phyloP scores from a whole-genome alignment of 2,797 vertebrate species.

The Smutsia temminckii region DNA sequence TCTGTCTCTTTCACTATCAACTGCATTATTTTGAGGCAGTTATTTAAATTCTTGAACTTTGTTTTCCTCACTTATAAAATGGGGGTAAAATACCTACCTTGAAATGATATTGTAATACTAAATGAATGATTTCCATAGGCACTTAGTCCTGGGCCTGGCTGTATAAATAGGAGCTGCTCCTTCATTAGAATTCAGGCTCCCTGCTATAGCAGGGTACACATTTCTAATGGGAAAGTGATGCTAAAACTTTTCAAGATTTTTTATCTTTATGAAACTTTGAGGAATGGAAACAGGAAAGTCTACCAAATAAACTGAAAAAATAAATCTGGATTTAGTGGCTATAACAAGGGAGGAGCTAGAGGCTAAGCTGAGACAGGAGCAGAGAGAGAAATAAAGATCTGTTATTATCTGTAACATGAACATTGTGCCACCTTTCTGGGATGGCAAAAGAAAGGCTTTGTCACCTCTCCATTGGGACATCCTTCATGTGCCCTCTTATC shows the following conservation, averaged over 20 bases:
- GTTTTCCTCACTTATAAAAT: background rate
- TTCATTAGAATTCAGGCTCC: background rate
- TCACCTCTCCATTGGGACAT: background rate
- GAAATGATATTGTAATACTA: background rate
- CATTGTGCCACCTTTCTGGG: background rate
- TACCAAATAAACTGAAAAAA: background rate
- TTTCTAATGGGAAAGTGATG: background rate
- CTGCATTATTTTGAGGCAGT: background rate
- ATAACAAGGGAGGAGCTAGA: background rate
- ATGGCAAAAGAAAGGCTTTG: background rate
- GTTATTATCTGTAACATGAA: background rate
- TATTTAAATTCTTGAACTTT: background rate
- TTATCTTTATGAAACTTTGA: background rate
- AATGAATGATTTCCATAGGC: background rate
- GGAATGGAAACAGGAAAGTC: background rate
- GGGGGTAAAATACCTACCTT: background rate
- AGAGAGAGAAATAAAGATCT: background rate
- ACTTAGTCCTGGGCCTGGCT: background rate
- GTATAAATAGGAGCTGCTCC: background rate
- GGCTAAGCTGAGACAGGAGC: background rate
- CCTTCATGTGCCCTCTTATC: background rate
- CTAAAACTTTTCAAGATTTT: background rate
- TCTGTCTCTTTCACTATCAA: background rate
- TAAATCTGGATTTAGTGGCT: background rate
- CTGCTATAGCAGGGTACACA: background rate